Evolutionary conservation across 2,113 vertebrate species (phyloP).

Genomic region (Dicerorhinus sumatrensis): DNA sequence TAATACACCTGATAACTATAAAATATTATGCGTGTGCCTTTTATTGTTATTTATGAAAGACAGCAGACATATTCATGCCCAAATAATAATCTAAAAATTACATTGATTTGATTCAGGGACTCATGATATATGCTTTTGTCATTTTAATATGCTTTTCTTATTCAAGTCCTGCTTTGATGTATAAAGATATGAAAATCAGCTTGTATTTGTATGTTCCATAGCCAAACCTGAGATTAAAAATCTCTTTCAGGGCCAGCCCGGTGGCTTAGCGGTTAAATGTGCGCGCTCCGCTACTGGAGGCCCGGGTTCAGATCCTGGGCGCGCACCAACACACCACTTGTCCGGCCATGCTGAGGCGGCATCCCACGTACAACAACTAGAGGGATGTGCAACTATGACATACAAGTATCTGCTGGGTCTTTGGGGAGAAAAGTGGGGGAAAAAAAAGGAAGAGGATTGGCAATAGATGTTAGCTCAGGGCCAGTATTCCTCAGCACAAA

Average conservation of each 20-base stretch:
- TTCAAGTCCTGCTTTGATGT: conserved; percentile 39
- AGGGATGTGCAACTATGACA: too few relatives aligned
- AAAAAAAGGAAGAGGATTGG: too few relatives aligned
- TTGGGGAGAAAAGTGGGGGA: too few relatives aligned
- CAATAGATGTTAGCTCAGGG: too few relatives aligned
- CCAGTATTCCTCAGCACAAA: too few relatives aligned
- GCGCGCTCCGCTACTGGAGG: too few relatives aligned
- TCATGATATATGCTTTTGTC: neutral
- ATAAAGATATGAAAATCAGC: conserved; percentile 35
- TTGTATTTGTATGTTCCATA: neutral
- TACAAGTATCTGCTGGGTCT: too few relatives aligned
- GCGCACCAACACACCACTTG: too few relatives aligned
- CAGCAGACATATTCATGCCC: neutral
- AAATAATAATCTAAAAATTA: conserved; percentile 64
- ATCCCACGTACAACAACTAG: too few relatives aligned
- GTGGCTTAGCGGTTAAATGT: too few relatives aligned
- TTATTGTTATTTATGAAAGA: conserved; percentile 50
- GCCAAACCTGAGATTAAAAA: conserved; percentile 42
- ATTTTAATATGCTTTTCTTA: conserved; percentile 47
- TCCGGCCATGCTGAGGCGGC: too few relatives aligned
- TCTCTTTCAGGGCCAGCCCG: neutral
- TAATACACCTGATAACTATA: conserved; percentile 13
- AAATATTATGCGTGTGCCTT: neutral
- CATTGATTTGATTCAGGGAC: neutral
- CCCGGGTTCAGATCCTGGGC: too few relatives aligned